These are phyloP conservation scores for Diaperis boleti DNA, from an alignment of 2,888 invertebrate species.

Conservation along the genomic window DNA sequence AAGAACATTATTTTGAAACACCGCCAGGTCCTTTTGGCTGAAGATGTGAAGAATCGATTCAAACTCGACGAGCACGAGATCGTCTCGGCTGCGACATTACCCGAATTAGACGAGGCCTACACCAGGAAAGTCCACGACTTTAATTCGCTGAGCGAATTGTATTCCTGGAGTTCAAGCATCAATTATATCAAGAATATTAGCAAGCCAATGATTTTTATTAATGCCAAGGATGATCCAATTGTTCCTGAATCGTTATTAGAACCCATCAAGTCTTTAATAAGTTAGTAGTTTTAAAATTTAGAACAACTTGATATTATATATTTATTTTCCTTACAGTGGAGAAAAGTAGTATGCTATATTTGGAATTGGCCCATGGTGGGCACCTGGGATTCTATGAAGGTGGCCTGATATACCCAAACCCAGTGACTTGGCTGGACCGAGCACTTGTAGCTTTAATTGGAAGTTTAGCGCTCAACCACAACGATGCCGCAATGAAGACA, in stretches of 20 bases:
- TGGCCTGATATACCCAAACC: conserved; percentile 86
- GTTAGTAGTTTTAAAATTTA: conserved; percentile 70
- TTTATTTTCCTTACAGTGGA: conserved; percentile 73
- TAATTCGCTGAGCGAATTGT: conserved; percentile 81
- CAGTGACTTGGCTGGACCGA: conserved; percentile 93
- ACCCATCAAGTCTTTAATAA: conserved; percentile 79
- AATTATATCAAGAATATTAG: conserved; percentile 83
- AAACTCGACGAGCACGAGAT: conserved; percentile 84
- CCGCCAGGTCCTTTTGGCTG: conserved; percentile 79
- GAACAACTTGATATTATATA: no score
- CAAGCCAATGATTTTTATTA: conserved; percentile 91
- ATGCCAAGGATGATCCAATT: conserved; percentile 92
- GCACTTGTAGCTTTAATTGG: conserved; percentile 86
- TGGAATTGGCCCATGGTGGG: conserved; percentile 91
- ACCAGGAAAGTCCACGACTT: conserved; percentile 86
- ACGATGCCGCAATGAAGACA: conserved; percentile 53
- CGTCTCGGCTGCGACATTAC: conserved; percentile 87
- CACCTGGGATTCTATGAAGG: conserved; percentile 97
- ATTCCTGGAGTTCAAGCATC: conserved; percentile 86
- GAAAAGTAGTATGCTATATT: conserved; percentile 77
- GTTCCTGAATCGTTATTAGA: conserved; percentile 83
- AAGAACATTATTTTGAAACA: conserved; percentile 89
- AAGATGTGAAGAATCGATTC: conserved; percentile 77
- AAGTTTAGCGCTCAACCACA: conserved; percentile 73
- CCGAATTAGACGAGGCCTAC: conserved; percentile 91